Evolutionary conservation across 1,140 invertebrate species (phyloP).

Genomic region (Galendromus occidentalis): DNA sequence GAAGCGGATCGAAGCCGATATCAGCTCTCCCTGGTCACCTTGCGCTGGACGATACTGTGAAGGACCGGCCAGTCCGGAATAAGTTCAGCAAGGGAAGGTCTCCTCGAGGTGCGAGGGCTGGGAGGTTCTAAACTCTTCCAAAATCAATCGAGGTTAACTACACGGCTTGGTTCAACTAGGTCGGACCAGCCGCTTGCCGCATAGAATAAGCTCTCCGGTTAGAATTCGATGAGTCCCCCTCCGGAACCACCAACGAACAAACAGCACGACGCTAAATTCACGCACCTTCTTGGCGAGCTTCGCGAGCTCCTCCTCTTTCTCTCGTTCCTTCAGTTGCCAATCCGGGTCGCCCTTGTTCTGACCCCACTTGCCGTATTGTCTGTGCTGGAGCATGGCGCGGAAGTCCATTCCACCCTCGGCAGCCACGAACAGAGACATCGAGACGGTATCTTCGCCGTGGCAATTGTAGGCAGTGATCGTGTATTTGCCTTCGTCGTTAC

Average conservation of each 20-base stretch:
- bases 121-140: constrained; percentile 18
- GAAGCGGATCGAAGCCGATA: neutral
- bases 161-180: too few relatives aligned
- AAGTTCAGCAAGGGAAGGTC: constrained; percentile 73
- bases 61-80: constrained; percentile 89
- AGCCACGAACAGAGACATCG: constrained; percentile 86
- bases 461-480: constrained; percentile 74
- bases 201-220: too few relatives aligned
- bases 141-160: neutral
- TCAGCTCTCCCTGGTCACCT: constrained; percentile 10
- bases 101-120: constrained; percentile 38
- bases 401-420: constrained; percentile 95
- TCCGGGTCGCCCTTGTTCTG: constrained; percentile 48
- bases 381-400: constrained; percentile 84
- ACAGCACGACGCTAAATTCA: neutral
- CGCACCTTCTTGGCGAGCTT: constrained; percentile 4
- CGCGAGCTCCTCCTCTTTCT: neutral
- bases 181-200: too few relatives aligned
- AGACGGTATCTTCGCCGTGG: constrained; percentile 79
- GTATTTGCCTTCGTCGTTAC: constrained; percentile 92
- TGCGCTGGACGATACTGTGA: constrained; percentile 44
- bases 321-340: constrained; percentile 1
- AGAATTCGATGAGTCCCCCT: neutral
- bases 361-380: constrained; percentile 83
- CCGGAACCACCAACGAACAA: neutral